These are phyloP conservation scores for Lontra canadensis DNA, from an alignment of 2,113 vertebrate species.

Conservation along the genomic window DNA sequence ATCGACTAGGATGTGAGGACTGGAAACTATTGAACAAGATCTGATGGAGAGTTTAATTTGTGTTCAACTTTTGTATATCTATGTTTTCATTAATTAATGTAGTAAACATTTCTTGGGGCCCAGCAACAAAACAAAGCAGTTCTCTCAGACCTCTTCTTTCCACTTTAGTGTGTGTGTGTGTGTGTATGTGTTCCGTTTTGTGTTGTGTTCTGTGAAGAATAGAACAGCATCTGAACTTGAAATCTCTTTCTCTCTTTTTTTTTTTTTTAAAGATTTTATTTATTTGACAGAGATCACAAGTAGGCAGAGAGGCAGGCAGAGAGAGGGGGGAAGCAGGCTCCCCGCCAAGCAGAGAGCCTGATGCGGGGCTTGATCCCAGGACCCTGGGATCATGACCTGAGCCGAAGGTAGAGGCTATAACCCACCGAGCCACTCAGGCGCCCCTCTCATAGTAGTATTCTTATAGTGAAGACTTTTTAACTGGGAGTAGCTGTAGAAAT, in stretches of 20 bases:
- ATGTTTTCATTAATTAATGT: background rate
- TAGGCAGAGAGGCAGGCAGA: too few species aligned
- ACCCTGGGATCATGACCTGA: too few species aligned
- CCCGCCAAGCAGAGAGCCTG: too few species aligned
- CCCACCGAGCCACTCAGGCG: too few species aligned
- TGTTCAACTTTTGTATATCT: background rate
- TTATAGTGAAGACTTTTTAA: background rate
- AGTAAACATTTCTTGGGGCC: background rate
- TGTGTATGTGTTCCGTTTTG: background rate
- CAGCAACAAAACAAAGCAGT: background rate
- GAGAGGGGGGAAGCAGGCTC: too few species aligned
- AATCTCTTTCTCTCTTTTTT: background rate
- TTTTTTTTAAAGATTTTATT: too few species aligned
- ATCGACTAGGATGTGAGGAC: background rate
- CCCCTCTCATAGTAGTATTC: background rate
- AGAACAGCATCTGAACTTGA: background rate
- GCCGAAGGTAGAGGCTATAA: too few species aligned
- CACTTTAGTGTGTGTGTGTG: background rate
- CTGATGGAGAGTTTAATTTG: conserved; percentile 8
- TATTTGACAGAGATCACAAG: too few species aligned
- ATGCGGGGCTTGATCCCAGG: too few species aligned
- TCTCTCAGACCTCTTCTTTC: background rate
- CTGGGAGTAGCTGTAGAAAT: background rate
- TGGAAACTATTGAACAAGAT: background rate
- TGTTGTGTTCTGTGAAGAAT: background rate